phyloP scores from a whole-genome alignment of 2,113 vertebrate species.

The Mastomys natalensis region DNA sequence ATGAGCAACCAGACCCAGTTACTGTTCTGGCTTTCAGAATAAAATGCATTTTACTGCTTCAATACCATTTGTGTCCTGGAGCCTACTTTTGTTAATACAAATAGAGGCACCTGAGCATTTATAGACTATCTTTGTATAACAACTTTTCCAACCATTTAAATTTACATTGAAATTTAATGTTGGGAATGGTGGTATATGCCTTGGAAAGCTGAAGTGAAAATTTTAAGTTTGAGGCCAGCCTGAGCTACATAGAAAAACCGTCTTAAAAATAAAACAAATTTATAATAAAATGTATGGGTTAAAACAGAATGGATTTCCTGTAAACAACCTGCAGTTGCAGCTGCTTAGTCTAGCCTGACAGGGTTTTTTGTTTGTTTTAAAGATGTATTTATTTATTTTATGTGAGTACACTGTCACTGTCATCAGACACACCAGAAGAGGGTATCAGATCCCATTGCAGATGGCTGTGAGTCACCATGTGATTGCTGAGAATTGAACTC shows the following conservation, averaged over 20 bases:
- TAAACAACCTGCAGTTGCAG: background rate
- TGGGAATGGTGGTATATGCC: background rate
- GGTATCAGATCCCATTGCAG: no score
- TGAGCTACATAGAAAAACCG: background rate
- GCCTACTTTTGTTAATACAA: background rate
- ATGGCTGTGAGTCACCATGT: no score
- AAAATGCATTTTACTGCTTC: background rate
- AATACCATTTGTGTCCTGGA: background rate
- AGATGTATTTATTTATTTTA: no score
- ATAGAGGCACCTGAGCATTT: background rate
- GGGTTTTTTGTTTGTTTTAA: background rate
- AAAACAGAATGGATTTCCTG: background rate
- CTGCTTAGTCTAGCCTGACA: background rate
- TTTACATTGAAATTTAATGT: background rate
- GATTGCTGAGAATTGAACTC: no score
- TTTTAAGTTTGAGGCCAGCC: background rate
- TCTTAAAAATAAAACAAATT: background rate
- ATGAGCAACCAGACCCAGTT: background rate
- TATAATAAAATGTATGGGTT: background rate
- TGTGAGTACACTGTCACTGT: no score
- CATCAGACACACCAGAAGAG: no score
- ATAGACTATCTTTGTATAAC: background rate
- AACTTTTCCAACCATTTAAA: background rate
- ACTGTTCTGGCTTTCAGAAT: background rate
- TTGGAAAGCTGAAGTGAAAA: background rate